phyloP scores from a whole-genome alignment of 2,113 vertebrate genomes.

The Campylomormyrus numenius region DNA sequence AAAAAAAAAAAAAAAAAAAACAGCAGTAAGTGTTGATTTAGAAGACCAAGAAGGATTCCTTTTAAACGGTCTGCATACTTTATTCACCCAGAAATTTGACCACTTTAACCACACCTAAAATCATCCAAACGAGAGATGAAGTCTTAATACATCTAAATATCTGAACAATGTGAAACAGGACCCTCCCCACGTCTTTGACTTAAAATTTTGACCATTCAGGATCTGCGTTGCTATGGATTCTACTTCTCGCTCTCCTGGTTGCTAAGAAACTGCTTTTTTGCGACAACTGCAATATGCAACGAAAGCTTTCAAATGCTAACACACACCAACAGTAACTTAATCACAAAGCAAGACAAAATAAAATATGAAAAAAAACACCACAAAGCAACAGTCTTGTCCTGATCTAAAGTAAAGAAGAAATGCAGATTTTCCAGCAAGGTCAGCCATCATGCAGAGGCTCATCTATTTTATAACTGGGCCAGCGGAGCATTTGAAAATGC shows the following conservation, averaged over 20 bases:
- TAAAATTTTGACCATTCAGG: background rate
- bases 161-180: background rate
- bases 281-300: background rate
- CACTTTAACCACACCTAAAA: background rate
- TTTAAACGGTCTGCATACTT: background rate
- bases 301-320: background rate
- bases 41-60: background rate
- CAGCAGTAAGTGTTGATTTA: background rate
- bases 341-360: background rate
- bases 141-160: background rate
- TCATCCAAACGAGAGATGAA: background rate
- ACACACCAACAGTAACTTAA: background rate
- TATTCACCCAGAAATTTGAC: background rate
- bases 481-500: background rate
- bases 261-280: background rate
- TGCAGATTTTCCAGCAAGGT: background rate
- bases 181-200: background rate
- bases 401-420: background rate
- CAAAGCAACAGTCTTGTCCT: background rate
- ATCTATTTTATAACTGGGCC: background rate
- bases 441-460: background rate
- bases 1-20: background rate
- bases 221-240: conserved; percentile 6
- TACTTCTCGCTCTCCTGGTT: background rate
- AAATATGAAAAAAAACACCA: background rate